These are phyloP conservation scores for Pachycephala philippinensis DNA, from an alignment of 2,113 vertebrate genomes.

Conservation along the genomic window DNA sequence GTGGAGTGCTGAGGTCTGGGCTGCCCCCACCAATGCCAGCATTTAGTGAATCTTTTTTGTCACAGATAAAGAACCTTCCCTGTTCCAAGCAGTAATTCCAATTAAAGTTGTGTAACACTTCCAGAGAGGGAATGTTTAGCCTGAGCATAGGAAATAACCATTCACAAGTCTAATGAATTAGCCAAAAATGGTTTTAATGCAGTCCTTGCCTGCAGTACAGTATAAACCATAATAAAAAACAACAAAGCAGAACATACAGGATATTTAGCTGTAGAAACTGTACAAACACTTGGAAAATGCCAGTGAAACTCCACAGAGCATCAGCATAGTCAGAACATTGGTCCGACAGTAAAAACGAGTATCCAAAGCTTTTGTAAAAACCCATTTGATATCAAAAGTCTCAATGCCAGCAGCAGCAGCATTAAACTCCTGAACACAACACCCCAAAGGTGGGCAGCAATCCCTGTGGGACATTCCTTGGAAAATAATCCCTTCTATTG, in stretches of 20 bases:
- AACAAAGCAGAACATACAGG: not conserved
- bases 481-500: not conserved
- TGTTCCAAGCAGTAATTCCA: not conserved
- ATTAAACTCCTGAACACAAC: not conserved
- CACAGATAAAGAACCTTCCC: not conserved
- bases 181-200: slow-evolving; percentile 57
- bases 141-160: not conserved
- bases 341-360: not conserved
- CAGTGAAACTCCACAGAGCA: not conserved
- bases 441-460: not conserved
- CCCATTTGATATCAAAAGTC: slow-evolving; percentile 37
- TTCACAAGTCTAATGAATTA: not conserved
- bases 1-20: not conserved
- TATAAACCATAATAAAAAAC: slow-evolving; percentile 39
- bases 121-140: not conserved
- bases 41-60: not conserved
- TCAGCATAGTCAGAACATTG: not conserved
- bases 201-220: not conserved
- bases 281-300: slow-evolving; percentile 29
- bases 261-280: slow-evolving; percentile 17
- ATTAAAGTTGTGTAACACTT: not conserved
- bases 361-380: slow-evolving; percentile 52
- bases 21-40: not conserved
- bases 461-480: not conserved
- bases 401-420: not conserved